Conservation (phyloP, 2,888 invertebrate species). For the Heteropelma amictum region DNA sequence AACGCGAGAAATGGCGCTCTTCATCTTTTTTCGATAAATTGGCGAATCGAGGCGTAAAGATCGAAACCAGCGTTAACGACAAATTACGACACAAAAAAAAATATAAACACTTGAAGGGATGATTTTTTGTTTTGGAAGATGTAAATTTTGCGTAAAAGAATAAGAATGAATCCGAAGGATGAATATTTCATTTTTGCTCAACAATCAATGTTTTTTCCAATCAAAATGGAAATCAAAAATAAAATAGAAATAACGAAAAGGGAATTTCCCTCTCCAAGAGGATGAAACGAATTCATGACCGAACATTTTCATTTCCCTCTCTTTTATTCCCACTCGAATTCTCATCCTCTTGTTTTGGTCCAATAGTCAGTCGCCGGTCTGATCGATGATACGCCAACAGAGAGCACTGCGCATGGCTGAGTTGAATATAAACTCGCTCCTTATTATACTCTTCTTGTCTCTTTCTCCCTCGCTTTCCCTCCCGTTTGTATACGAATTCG, state of each 20-base stretch:
- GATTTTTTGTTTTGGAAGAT: too few relatives aligned
- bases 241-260: not conserved
- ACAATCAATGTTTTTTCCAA: too few relatives aligned
- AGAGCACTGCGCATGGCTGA: conserved; percentile 75
- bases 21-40: conserved; percentile 26
- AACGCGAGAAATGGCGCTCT: conserved; percentile 5
- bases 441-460: conserved; percentile 70
- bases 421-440: conserved; percentile 73
- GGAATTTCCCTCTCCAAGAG: not conserved
- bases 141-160: too few relatives aligned
- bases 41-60: conserved; percentile 9
- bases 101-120: too few relatives aligned
- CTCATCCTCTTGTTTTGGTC: conserved; percentile 76
- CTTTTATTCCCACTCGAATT: conserved; percentile 69
- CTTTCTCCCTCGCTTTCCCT: conserved; percentile 42
- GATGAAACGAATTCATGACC: not conserved
- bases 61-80: too few relatives aligned
- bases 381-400: conserved; percentile 77
- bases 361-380: conserved; percentile 76
- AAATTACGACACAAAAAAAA: too few relatives aligned
- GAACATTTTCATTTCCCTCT: conserved; percentile 57
- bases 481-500: conserved; percentile 34
- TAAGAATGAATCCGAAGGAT: too few relatives aligned
- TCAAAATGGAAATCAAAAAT: not conserved
- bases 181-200: too few relatives aligned